A percentile compares a stretch with the other conserved stretches of the same genome.
phyloP scores from a whole-genome alignment of 2,113 vertebrate species.

The Harpagus bidentatus region DNA sequence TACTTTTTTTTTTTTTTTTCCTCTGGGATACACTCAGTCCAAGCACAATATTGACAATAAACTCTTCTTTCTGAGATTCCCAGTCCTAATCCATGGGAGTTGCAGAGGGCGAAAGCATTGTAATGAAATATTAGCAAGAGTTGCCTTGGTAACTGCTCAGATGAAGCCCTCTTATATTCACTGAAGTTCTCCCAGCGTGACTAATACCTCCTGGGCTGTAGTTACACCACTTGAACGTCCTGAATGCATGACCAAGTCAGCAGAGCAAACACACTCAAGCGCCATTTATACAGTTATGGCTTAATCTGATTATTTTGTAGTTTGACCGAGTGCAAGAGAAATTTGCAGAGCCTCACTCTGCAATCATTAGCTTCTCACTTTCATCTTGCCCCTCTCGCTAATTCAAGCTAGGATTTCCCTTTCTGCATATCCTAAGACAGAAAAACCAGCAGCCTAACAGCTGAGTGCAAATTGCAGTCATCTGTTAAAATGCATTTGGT shows the following conservation, averaged over 20 bases:
- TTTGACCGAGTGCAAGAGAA: neutral
- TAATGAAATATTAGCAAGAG: slow-evolving; percentile 66
- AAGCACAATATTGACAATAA: slow-evolving; percentile 52
- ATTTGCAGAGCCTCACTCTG: neutral
- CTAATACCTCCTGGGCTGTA: slow-evolving; percentile 56
- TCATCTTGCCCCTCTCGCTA: neutral
- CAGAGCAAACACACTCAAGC: slow-evolving; percentile 57
- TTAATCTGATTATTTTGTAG: slow-evolving; percentile 63
- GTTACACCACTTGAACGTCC: slow-evolving; percentile 30
- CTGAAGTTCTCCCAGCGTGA: slow-evolving; percentile 49
- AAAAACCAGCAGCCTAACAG: neutral
- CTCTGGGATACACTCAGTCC: neutral
- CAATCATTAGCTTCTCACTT: neutral
- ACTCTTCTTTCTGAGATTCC: slow-evolving; percentile 55
- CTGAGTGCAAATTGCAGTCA: slow-evolving; percentile 13
- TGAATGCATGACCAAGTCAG: slow-evolving; percentile 53
- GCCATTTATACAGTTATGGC: slow-evolving; percentile 56
- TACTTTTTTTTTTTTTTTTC: neutral
- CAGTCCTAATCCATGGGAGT: slow-evolving; percentile 36
- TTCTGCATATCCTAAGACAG: neutral
- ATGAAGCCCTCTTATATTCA: slow-evolving; percentile 63
- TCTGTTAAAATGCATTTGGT: slow-evolving; percentile 20
- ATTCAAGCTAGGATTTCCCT: neutral
- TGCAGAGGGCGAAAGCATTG: slow-evolving; percentile 35
- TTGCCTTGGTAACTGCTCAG: slow-evolving; percentile 72